Evolutionary conservation across 2,888 invertebrate genomes (phyloP), one percentile per base, ranked within the genome.

Genomic region (Tachina fera): DNA sequence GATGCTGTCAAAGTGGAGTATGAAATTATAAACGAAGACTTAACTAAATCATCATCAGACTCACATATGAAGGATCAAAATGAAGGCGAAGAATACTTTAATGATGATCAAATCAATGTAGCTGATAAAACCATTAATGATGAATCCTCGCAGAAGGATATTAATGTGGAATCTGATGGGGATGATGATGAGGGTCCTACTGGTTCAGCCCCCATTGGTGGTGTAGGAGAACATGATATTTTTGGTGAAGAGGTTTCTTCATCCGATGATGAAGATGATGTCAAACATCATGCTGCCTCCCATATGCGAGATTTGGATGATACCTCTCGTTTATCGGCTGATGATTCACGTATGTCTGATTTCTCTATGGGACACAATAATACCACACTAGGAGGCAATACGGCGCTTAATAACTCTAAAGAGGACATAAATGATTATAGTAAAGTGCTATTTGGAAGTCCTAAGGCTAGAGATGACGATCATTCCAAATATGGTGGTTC

Each of bases 181-280:
- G 89, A 90, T 19, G 91, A 91, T 43, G 92, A 91, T 58, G 89
- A 89, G 22, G 89, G 88, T 0, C 89, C 90, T n/a, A 89, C 90
- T 2, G 71, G 88, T 1, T 84, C 88, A 47, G 88, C 89, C 16
- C 88, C 89, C 5, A 88, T 90, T 58, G 88, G 91, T 41, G 93
- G 93, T 90, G 93, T 93, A 90, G 95, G 95, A 68, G 96, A 96
- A 89, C 96, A 96, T 89, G 97, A 98, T 89, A 97, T 98, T 90
- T 98, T 98, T 93, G 98, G 98, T 45, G 98, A 97, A 87, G 96
- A 97, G 45, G 96, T 98, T 0, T 98, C 98, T 90, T 98, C 98
- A 89, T 97, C 97, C 51, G 97, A 97, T 87, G 92, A 93, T 65
- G 96, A 96, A 78, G 97, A 97, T 88, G 95, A 95, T 88, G 95